phyloP scores from a whole-genome alignment of 2,797 vertebrate genomes.

The Brachyalestes nurse region DNA sequence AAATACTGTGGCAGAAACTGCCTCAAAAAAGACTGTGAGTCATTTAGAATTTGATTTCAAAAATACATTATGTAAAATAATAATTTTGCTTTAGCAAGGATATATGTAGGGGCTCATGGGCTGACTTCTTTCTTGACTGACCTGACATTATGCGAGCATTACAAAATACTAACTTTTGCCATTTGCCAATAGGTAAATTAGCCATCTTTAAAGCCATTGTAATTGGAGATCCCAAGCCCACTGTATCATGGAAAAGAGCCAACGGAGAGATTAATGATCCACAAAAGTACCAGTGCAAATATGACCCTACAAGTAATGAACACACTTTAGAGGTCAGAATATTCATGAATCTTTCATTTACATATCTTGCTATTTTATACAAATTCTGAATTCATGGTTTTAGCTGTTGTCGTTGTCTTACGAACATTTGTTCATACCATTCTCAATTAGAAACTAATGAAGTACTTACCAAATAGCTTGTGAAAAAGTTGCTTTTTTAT shows the following conservation, averaged over 20 bases:
- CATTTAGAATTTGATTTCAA: too few relatives aligned
- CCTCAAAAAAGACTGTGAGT: too few relatives aligned
- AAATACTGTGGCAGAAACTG: too few relatives aligned
- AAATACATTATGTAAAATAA: too few relatives aligned
- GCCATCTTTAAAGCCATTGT: constrained; percentile 85
- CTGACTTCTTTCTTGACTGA: too few relatives aligned
- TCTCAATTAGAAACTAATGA: too few relatives aligned
- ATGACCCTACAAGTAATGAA: constrained; percentile 69
- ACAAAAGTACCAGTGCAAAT: constrained; percentile 76
- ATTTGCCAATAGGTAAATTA: constrained; percentile 78
- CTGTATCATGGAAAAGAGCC: constrained; percentile 80
- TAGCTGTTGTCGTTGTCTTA: too few relatives aligned
- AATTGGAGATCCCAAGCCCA: constrained; percentile 81
- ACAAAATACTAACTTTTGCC: neutral
- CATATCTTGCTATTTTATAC: too few relatives aligned
- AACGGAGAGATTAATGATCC: constrained; percentile 78
- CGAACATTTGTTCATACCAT: too few relatives aligned
- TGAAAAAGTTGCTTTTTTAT: neutral
- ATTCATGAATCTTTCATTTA: neutral
- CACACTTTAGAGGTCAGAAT: constrained; percentile 83
- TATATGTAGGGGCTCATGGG: too few relatives aligned
- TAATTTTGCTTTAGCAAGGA: too few relatives aligned
- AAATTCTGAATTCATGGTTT: neutral
- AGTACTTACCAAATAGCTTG: neutral
- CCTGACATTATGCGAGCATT: too few relatives aligned